Conservation (phyloP, 2,113 vertebrate species). For the Seriola quinqueradiata region DNA sequence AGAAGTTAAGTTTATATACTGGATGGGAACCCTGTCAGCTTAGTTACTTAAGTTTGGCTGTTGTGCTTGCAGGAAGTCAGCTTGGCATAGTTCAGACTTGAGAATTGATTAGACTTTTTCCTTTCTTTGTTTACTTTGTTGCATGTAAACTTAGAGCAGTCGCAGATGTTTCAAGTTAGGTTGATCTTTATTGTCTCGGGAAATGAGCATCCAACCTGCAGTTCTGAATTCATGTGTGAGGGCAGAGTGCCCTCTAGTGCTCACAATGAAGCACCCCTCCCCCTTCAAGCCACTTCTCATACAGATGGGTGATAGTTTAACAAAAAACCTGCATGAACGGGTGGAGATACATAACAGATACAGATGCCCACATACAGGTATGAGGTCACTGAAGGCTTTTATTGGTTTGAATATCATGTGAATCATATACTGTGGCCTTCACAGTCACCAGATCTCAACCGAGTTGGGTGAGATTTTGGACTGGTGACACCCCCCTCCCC, state of each 20-base stretch:
- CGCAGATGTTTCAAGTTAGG: slow-evolving; percentile 39
- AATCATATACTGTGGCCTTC: neutral
- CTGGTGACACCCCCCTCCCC: neutral
- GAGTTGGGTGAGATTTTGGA: neutral
- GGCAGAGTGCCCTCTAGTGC: slow-evolving; percentile 63
- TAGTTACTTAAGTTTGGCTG: neutral
- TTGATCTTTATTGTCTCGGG: slow-evolving; percentile 10
- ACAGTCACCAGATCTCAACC: neutral
- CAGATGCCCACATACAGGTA: neutral
- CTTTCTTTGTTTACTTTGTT: slow-evolving; percentile 7
- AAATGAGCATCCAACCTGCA: neutral
- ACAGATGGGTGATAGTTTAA: neutral
- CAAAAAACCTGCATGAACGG: neutral
- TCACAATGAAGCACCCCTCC: neutral
- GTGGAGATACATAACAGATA: neutral
- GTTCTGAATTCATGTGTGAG: neutral
- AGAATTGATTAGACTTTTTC: slow-evolving; percentile 24
- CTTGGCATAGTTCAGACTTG: slow-evolving; percentile 8
- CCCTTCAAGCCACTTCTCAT: neutral
- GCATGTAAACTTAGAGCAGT: slow-evolving; percentile 10
- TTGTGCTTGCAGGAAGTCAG: slow-evolving; percentile 26
- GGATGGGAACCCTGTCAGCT: neutral
- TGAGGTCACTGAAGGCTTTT: slow-evolving; percentile 3
- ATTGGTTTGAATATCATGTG: neutral
- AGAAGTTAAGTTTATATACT: neutral